These are phyloP conservation scores for Epinotia nisella DNA, from an alignment of 2,888 invertebrate species.

Conservation along the genomic window DNA sequence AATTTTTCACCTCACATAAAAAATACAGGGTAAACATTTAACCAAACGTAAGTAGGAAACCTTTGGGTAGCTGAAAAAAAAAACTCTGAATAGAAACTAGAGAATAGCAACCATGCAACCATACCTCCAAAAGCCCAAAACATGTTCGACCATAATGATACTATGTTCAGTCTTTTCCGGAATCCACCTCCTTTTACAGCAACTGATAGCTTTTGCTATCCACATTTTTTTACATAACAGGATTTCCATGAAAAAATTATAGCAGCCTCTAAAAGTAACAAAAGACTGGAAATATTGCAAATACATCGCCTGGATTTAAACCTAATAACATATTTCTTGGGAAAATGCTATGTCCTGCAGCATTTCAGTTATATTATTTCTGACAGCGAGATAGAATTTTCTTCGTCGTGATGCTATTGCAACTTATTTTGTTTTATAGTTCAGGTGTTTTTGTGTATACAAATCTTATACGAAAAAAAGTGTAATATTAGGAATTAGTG, in stretches of 20 bases:
- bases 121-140: no score
- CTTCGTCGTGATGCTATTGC: constrained; percentile 9
- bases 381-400: neutral
- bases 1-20: no score
- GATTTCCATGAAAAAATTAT: neutral
- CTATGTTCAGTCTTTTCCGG: neutral
- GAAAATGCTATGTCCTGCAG: neutral
- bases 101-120: no score
- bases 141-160: neutral
- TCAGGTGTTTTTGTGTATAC: no score
- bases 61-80: no score
- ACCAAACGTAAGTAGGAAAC: no score
- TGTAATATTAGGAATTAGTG: no score
- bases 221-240: neutral
- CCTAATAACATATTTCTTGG: constrained; percentile 17
- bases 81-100: no score
- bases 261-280: neutral
- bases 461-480: no score
- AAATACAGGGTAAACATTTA: no score
- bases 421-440: constrained; percentile 6
- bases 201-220: neutral
- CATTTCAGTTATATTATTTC: constrained; percentile 1
- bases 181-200: neutral
- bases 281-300: neutral
- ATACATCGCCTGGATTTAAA: neutral